Conservation (phyloP, 2,888 invertebrate species). For the Maniola hyperantus region DNA sequence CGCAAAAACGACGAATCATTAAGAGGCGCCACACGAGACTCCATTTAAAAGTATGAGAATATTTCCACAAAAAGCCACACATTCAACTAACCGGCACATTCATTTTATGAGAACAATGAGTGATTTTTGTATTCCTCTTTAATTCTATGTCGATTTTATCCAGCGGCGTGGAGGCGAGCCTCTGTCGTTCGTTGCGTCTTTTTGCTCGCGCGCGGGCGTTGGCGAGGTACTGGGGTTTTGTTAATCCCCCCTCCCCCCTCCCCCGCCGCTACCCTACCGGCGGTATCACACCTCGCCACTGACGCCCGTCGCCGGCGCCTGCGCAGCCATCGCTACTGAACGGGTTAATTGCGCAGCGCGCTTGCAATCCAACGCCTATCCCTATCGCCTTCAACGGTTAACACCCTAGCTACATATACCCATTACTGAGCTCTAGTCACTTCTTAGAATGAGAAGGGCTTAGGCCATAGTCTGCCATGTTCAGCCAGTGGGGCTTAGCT, state of each 20-base stretch:
- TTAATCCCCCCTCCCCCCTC: constrained; percentile 50
- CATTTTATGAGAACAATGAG: constrained; percentile 83
- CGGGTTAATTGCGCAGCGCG: constrained; percentile 13
- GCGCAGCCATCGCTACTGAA: constrained; percentile 47
- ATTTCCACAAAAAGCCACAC: constrained; percentile 82
- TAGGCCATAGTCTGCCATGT: no score
- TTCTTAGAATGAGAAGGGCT: no score
- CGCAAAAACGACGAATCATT: constrained; percentile 81
- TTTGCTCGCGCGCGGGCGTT: constrained; percentile 76
- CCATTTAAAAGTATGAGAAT: constrained; percentile 83
- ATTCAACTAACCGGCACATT: constrained; percentile 81
- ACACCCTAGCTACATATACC: no score
- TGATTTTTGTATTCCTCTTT: constrained; percentile 82
- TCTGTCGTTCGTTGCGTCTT: constrained; percentile 76
- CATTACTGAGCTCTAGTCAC: no score
- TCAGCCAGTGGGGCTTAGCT: no score
- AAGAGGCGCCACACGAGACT: constrained; percentile 82
- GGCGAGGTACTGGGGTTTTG: constrained; percentile 67
- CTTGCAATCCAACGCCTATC: background rate
- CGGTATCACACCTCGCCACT: constrained; percentile 34
- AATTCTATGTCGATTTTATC: constrained; percentile 83
- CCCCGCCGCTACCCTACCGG: constrained; percentile 43
- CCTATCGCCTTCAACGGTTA: background rate
- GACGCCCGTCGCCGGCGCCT: constrained; percentile 55
- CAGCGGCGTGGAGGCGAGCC: constrained; percentile 70